Percentiles rank a stretch among this genome's conserved stretches.
phyloP scores from a whole-genome alignment of 2,888 invertebrate genomes.

The Pseudoips prasinana region DNA sequence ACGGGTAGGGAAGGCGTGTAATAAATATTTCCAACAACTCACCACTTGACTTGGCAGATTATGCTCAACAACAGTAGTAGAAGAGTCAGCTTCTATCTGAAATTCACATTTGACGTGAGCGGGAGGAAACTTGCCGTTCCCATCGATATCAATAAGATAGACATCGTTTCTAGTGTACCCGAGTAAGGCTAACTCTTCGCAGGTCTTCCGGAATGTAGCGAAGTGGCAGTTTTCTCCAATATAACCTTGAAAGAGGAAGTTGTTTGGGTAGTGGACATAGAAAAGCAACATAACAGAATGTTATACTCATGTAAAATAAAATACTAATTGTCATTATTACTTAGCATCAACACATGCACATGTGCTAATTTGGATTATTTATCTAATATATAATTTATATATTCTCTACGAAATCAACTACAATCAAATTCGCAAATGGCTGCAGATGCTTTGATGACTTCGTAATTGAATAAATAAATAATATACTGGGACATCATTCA shows the following conservation, averaged over 20 bases:
- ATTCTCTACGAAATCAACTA: too few species aligned
- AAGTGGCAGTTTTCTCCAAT: constrained; percentile 97
- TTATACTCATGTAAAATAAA: too few species aligned
- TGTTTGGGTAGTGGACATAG: neutral
- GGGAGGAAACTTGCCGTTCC: constrained; percentile 95
- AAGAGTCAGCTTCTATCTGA: constrained; percentile 92
- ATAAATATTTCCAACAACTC: too few species aligned
- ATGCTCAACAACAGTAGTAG: constrained; percentile 94
- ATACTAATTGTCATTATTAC: too few species aligned
- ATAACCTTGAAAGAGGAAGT: constrained; percentile 80
- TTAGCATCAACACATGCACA: too few species aligned
- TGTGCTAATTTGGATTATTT: too few species aligned
- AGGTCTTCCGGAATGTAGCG: constrained; percentile 94
- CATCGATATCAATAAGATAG: constrained; percentile 96
- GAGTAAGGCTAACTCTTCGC: constrained; percentile 93
- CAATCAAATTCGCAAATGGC: too few species aligned
- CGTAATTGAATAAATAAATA: too few species aligned
- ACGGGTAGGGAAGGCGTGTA: too few species aligned
- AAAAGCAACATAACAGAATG: neutral
- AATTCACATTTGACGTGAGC: constrained; percentile 96
- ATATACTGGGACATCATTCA: too few species aligned
- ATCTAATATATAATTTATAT: too few species aligned
- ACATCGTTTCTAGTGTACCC: constrained; percentile 95
- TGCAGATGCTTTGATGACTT: too few species aligned
- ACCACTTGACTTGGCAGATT: constrained; percentile 94